These are phyloP conservation scores for Pseudorasbora parva DNA, from an alignment of 2,113 vertebrate species.

Conservation along the genomic window DNA sequence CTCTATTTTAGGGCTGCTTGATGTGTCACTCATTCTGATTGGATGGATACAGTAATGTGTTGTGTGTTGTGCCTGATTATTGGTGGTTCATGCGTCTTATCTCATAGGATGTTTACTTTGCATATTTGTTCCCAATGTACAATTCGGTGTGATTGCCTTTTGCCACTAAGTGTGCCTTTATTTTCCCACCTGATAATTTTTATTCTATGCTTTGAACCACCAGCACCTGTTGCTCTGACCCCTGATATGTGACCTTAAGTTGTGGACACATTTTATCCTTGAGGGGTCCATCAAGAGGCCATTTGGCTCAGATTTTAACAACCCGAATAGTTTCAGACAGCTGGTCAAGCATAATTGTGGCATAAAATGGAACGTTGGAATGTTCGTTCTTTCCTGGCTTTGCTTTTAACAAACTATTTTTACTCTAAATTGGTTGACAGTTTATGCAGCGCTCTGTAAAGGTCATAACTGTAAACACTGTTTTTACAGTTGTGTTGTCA, in stretches of 20 bases:
- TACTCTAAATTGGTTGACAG: neutral
- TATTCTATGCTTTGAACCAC: slow-evolving; percentile 35
- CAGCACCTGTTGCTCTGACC: slow-evolving; percentile 58
- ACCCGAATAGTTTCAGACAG: slow-evolving; percentile 1
- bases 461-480: neutral
- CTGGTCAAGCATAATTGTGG: neutral
- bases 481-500: neutral
- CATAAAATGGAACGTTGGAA: neutral
- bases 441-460: neutral
- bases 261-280: neutral
- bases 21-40: slow-evolving; percentile 32
- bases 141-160: neutral
- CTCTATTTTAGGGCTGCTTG: slow-evolving; percentile 62
- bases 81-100: slow-evolving; percentile 2
- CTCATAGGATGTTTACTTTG: slow-evolving; percentile 16
- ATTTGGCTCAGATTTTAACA: slow-evolving; percentile 1
- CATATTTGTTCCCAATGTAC: neutral
- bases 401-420: neutral
- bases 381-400: neutral
- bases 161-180: neutral
- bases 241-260: slow-evolving; percentile 56
- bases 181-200: slow-evolving; percentile 12
- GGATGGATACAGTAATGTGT: neutral
- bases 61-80: neutral
- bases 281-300: neutral